Base-by-base conservation (phyloP, 1,140 invertebrate genomes). In the Drosophila takahashii region DNA sequence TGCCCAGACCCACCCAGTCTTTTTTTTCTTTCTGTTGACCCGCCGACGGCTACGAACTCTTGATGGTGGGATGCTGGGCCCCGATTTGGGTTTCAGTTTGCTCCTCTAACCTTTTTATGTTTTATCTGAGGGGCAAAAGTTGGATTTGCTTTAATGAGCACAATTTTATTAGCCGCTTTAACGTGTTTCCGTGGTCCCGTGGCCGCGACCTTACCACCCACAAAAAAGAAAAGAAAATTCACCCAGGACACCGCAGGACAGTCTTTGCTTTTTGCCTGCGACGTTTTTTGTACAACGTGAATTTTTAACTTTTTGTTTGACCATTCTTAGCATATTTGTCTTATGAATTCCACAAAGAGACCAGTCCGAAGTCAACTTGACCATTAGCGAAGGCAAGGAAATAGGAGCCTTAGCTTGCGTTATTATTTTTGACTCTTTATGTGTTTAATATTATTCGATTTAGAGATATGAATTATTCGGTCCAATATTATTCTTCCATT, bases 121-220 rank as follows among this genome's bases (percentile, higher is more conserved):
- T 79, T 72, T 72, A 71, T 79, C 79, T 75, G 50, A 72, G 44
- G 79, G 83, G 83, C 83, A 70, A 66, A 32, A 22, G 10, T 81
- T 79, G 83, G 74, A 75, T 87, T 78, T 81, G 74, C 81, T 89
- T 87, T 87, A 87, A 87, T 87, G 83, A 87, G 83, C 66, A 39
- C 69, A 79, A 81, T 87, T 86, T 87, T 87, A 86, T 86, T 86
- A 86, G 70, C 69, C 72, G 78, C 70, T 76, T 81, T 87, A 79
- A 69, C 64, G 72, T 80, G 69, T 61, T 51, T 51, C 58, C 59
- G 77, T 44, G 36, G 13, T 44, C 34, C 36, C 32, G 27, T 53
- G 11, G 45, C 26, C 22, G 39, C 53, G 26, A 29, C 47, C 41
- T 44, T 37, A 41, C 52, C 0, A 10, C n/a, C 22, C 2, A 56